A percentile compares a stretch with the other conserved stretches of the same genome.
Conservation (phyloP, 2,797 vertebrate genomes). For the Pelochelys cantorii region DNA sequence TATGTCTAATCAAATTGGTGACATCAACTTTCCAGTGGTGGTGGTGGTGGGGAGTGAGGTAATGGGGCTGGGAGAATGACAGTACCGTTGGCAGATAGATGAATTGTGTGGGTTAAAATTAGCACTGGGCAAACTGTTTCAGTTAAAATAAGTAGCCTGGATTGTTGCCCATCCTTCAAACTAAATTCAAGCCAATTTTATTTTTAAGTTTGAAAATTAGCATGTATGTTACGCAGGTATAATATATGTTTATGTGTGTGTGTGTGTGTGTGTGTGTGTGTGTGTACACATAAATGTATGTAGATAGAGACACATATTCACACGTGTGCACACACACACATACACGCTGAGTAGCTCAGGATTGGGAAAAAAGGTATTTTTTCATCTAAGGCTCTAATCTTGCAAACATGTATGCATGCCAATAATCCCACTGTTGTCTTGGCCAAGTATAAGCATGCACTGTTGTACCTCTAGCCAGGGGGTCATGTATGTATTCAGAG, state of each 20-base stretch:
- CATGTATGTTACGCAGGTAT: conserved; percentile 13
- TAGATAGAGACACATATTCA: no score
- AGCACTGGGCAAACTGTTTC: conserved; percentile 30
- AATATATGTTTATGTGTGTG: background rate
- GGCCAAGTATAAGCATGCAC: background rate
- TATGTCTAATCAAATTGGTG: background rate
- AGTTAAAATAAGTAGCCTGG: conserved; percentile 44
- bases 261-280: no score
- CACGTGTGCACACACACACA: background rate
- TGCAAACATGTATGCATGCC: background rate
- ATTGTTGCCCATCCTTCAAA: conserved; percentile 43
- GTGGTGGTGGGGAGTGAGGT: background rate
- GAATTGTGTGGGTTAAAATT: conserved; percentile 53
- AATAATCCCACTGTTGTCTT: conserved; percentile 37
- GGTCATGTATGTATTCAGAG: conserved; percentile 9
- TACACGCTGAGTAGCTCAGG: background rate
- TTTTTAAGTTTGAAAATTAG: conserved; percentile 58
- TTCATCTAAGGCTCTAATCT: background rate
- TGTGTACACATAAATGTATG: no score
- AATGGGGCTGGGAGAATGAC: conserved; percentile 7
- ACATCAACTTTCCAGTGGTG: background rate
- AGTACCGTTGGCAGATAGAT: conserved; percentile 31
- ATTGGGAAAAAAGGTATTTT: conserved; percentile 60
- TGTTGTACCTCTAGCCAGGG: conserved; percentile 46
- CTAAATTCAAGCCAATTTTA: conserved; percentile 48